These are phyloP conservation scores for Strix aluco DNA, from an alignment of 2,113 vertebrate species.

Conservation along the genomic window DNA sequence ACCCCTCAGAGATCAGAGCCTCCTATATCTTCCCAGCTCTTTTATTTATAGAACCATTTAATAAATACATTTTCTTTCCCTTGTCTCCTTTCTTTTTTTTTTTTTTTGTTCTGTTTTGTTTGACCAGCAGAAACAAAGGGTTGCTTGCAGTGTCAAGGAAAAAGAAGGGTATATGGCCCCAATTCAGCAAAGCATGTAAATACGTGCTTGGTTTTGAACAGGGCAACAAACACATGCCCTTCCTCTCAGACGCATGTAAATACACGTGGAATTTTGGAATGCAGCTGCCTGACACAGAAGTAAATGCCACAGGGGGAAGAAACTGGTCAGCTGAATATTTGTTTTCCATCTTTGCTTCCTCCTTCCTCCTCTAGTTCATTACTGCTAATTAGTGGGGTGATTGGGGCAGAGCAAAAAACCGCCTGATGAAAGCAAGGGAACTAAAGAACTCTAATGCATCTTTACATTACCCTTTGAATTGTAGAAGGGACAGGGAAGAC, in stretches of 20 bases:
- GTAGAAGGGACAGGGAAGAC: not conserved
- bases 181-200: conserved; percentile 51
- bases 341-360: not conserved
- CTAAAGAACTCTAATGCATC: not conserved
- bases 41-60: conserved; percentile 72
- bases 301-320: not conserved
- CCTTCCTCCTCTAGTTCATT: not conserved
- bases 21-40: conserved; percentile 37
- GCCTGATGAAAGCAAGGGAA: not conserved
- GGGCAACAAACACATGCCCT: not conserved
- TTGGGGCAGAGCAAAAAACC: not conserved
- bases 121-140: conserved; percentile 58
- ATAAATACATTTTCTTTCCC: conserved; percentile 58
- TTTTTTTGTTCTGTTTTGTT: conserved; percentile 7
- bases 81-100: not conserved
- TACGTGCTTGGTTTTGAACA: not conserved
- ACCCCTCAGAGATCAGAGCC: conserved; percentile 57
- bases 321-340: not conserved
- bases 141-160: conserved; percentile 44
- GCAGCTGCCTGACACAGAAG: not conserved
- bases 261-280: not conserved
- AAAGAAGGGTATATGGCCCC: conserved; percentile 44
- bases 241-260: conserved; percentile 1
- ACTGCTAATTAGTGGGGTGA: not conserved
- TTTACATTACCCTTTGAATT: not conserved